Conservation (phyloP, 2,888 invertebrate species). For the Neocrepidodera transversa region DNA sequence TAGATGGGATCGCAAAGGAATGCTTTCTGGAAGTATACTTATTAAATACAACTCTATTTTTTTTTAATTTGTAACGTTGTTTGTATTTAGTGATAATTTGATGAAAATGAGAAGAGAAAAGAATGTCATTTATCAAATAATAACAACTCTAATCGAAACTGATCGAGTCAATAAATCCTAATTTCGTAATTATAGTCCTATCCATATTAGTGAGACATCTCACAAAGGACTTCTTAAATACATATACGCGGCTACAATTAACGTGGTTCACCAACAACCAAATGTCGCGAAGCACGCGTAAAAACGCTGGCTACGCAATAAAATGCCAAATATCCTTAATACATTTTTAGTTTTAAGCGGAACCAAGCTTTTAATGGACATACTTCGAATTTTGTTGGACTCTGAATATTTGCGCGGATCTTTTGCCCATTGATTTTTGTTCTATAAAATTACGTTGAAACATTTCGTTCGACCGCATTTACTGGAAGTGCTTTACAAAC, state of each 20-base stretch:
- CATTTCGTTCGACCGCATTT: conserved; percentile 48
- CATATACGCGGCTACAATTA: conserved; percentile 38
- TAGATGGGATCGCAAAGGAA: too few relatives aligned
- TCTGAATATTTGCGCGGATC: conserved; percentile 46
- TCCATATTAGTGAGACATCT: conserved; percentile 26
- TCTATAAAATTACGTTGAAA: conserved; percentile 51
- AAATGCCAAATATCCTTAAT: conserved; percentile 51
- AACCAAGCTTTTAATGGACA: conserved; percentile 45
- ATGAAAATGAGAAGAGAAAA: too few relatives aligned
- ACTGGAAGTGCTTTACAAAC: conserved; percentile 49
- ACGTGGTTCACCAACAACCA: conserved; percentile 41
- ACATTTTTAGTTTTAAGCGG: conserved; percentile 50
- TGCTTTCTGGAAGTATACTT: too few relatives aligned
- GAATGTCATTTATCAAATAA: too few relatives aligned
- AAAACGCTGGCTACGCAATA: conserved; percentile 48
- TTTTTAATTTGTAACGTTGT: too few relatives aligned
- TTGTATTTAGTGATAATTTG: too few relatives aligned
- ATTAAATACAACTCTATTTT: too few relatives aligned
- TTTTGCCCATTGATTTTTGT: conserved; percentile 52
- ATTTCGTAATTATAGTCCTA: conserved; percentile 12
- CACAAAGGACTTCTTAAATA: conserved; percentile 15
- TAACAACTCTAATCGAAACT: too few relatives aligned
- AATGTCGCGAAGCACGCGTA: conserved; percentile 39
- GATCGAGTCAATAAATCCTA: conserved; percentile 17
- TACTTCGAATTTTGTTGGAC: conserved; percentile 47